These are phyloP conservation scores for Ephydatia muelleri DNA, from an alignment of 37 sponge, comb jelly and placozoan species.

Conservation along the genomic window DNA sequence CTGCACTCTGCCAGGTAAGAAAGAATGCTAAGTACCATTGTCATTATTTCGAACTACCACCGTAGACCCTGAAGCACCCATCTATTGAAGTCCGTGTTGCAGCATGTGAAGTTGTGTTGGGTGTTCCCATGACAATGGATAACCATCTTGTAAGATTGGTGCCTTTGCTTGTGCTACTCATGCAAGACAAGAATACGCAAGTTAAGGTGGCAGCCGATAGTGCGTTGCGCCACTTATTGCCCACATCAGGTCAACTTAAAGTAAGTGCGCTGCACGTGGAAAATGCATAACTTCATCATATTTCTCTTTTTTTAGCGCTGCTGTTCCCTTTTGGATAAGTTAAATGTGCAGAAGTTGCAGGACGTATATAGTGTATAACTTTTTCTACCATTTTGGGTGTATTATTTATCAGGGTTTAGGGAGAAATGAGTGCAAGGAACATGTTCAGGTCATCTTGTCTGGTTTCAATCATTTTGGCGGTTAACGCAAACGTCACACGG, in stretches of 20 bases:
- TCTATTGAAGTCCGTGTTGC: slow-evolving; percentile 55
- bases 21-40: not conserved
- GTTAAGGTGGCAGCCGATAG: slow-evolving; percentile 56
- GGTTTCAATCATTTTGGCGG: too few species aligned
- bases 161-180: slow-evolving; percentile 33
- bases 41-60: not conserved
- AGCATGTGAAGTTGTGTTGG: slow-evolving; percentile 57
- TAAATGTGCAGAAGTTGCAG: not conserved
- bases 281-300: not conserved
- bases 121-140: slow-evolving; percentile 29
- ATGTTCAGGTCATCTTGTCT: too few species aligned
- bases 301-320: not conserved
- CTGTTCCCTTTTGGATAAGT: not conserved
- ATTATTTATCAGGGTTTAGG: too few species aligned
- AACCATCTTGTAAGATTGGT: slow-evolving; percentile 14
- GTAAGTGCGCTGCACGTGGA: not conserved
- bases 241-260: slow-evolving; percentile 3
- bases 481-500: too few species aligned
- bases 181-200: slow-evolving; percentile 70
- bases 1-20: not conserved
- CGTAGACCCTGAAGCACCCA: slow-evolving; percentile 42
- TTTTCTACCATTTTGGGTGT: not conserved
- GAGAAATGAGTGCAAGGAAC: too few species aligned
- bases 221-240: slow-evolving; percentile 24
- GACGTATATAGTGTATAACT: not conserved